These are phyloP conservation scores for Carcinoscorpius rotundicauda DNA, from an alignment of 1,140 invertebrate genomes.

Conservation along the genomic window DNA sequence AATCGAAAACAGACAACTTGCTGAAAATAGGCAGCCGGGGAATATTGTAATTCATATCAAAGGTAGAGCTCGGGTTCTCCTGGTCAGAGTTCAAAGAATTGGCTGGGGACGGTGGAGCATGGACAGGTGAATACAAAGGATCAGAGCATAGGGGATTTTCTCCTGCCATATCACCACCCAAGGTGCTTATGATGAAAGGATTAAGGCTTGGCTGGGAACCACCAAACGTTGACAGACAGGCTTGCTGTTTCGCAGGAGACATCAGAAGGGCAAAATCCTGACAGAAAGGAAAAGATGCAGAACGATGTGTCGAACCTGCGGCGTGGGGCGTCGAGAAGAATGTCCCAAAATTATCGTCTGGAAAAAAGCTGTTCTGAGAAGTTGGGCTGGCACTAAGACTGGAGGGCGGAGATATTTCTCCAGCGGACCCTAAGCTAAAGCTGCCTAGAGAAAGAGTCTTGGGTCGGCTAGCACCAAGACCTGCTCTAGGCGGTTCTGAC, in stretches of 20 bases:
- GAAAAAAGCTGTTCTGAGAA: conserved; percentile 51
- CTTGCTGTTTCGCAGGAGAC: conserved; percentile 3
- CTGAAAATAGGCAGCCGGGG: conserved; percentile 19
- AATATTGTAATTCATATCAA: conserved; percentile 8
- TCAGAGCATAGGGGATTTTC: conserved; percentile 1
- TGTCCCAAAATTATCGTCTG: conserved; percentile 43
- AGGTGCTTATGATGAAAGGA: not conserved
- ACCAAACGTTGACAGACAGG: not conserved
- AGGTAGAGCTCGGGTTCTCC: conserved; percentile 4
- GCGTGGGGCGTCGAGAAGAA: conserved; percentile 13
- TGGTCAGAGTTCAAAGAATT: conserved; percentile 18
- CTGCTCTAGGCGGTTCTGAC: too few relatives aligned
- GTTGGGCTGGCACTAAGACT: conserved; percentile 47
- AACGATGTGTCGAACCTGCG: not conserved
- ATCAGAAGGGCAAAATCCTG: not conserved
- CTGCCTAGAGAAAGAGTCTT: conserved; percentile 28
- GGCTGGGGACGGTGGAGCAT: conserved; percentile 12
- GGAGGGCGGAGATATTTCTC: conserved; percentile 33
- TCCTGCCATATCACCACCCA: not conserved
- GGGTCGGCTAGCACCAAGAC: conserved; percentile 10
- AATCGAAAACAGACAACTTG: conserved; percentile 7
- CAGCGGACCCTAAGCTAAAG: conserved; percentile 23
- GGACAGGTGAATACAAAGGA: conserved; percentile 4
- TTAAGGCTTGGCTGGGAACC: not conserved
- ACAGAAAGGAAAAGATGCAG: not conserved